Evolutionary conservation across 1,140 invertebrate genomes (phyloP).

Genomic region (Manduca sexta): DNA sequence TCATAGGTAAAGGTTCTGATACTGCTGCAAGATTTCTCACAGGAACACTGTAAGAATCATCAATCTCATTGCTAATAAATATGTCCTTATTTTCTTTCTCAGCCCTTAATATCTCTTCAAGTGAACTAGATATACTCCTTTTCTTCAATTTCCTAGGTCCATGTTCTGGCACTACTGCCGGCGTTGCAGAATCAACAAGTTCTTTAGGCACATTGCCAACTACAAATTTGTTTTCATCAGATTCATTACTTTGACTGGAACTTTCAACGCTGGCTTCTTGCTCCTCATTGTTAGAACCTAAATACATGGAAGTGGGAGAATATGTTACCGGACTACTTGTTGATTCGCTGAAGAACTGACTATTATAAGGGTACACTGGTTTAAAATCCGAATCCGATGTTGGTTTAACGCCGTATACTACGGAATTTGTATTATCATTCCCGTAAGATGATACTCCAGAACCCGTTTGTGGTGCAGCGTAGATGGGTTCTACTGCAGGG

Average conservation of each 20-base stretch:
- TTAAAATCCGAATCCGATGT: slow-evolving; percentile 56
- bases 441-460: slow-evolving; percentile 44
- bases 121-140: slow-evolving; percentile 40
- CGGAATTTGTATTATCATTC: slow-evolving; percentile 49
- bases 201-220: slow-evolving; percentile 75
- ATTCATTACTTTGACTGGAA: slow-evolving; percentile 26
- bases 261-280: slow-evolving; percentile 41
- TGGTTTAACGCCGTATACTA: slow-evolving; percentile 61
- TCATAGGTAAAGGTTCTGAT: neutral
- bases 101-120: slow-evolving; percentile 59
- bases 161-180: slow-evolving; percentile 75
- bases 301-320: slow-evolving; percentile 62
- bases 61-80: slow-evolving; percentile 67
- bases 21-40: slow-evolving; percentile 26
- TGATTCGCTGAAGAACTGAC: slow-evolving; percentile 55
- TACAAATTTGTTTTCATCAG: slow-evolving; percentile 68
- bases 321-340: slow-evolving; percentile 56
- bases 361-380: slow-evolving; percentile 59
- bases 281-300: slow-evolving; percentile 64
- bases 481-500: slow-evolving; percentile 63
- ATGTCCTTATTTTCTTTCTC: slow-evolving; percentile 49
- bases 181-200: slow-evolving; percentile 68
- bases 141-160: slow-evolving; percentile 71
- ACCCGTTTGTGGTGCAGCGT: slow-evolving; percentile 51
- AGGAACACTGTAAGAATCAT: slow-evolving; percentile 33